Evolutionary conservation across 2,113 vertebrate genomes (phyloP).

Genomic region (Chionomys nivalis): DNA sequence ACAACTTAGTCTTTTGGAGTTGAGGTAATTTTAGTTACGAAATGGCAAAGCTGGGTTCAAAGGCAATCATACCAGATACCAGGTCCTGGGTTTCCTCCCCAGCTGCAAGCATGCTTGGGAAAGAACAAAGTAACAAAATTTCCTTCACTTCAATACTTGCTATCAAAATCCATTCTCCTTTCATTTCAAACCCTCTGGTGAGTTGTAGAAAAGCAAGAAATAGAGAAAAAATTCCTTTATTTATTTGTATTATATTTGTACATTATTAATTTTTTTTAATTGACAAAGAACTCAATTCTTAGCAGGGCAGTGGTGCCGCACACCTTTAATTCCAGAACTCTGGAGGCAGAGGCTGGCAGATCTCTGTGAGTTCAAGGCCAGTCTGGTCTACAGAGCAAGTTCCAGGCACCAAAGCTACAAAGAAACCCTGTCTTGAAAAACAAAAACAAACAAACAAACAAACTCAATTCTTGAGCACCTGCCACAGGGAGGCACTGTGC

Average conservation of each 20-base stretch:
- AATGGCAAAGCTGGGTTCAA: slow-evolving; percentile 1
- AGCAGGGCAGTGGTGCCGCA: too few relatives aligned
- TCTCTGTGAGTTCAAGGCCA: too few relatives aligned
- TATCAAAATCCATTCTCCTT: background rate
- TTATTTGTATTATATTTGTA: background rate
- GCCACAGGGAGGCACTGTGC: background rate
- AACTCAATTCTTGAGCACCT: slow-evolving; percentile 3
- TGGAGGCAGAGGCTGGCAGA: too few relatives aligned
- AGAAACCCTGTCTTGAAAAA: too few relatives aligned
- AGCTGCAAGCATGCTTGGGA: background rate
- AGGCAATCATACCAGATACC: background rate
- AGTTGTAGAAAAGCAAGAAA: background rate
- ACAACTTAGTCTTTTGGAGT: background rate
- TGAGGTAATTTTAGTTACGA: slow-evolving; percentile 42
- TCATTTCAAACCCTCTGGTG: background rate
- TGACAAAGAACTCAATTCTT: background rate
- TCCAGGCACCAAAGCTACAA: too few relatives aligned
- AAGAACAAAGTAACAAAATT: slow-evolving; percentile 34
- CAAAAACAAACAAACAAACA: too few relatives aligned
- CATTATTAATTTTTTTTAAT: background rate
- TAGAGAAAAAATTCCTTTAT: background rate
- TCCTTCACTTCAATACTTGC: slow-evolving; percentile 24
- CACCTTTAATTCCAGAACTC: too few relatives aligned
- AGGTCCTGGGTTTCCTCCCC: background rate
- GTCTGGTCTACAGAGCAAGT: too few relatives aligned